Evolutionary conservation across 2,888 invertebrate genomes (phyloP).

Genomic region (Lumbricus terrestris): DNA sequence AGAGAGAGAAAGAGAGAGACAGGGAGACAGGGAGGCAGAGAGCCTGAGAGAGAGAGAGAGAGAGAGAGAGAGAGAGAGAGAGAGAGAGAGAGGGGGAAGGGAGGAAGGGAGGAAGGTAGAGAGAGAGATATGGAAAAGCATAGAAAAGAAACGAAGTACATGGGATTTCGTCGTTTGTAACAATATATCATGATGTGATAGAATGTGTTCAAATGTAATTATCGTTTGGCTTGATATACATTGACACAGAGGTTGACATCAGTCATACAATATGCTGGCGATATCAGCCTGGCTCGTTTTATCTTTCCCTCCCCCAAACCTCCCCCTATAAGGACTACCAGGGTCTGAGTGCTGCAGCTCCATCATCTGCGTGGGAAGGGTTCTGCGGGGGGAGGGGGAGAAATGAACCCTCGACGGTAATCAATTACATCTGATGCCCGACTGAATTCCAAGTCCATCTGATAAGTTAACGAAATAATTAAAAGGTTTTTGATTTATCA

Average conservation of each 20-base stretch:
- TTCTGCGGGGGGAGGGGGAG: background rate
- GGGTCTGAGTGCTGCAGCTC: background rate
- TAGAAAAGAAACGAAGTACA: background rate
- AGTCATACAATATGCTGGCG: background rate
- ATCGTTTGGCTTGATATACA: background rate
- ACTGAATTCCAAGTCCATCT: background rate
- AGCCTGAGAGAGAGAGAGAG: background rate
- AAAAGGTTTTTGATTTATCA: background rate
- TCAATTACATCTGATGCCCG: background rate
- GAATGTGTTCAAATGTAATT: background rate
- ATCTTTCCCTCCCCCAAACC: no score
- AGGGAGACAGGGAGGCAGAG: background rate
- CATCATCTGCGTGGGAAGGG: background rate
- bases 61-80: background rate
- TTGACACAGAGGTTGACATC: background rate
- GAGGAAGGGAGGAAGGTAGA: background rate
- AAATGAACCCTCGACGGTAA: background rate
- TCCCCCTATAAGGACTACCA: background rate
- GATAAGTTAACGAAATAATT: conserved; percentile 16
- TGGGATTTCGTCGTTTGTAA: background rate
- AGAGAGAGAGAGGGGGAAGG: background rate
- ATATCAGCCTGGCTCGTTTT: background rate
- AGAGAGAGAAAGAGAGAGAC: background rate
- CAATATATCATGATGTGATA: background rate
- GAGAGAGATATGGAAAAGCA: background rate